Percentiles rank a stretch among this genome's conserved stretches.
phyloP scores from a whole-genome alignment of 2,113 vertebrate genomes.

The Fregata magnificens region DNA sequence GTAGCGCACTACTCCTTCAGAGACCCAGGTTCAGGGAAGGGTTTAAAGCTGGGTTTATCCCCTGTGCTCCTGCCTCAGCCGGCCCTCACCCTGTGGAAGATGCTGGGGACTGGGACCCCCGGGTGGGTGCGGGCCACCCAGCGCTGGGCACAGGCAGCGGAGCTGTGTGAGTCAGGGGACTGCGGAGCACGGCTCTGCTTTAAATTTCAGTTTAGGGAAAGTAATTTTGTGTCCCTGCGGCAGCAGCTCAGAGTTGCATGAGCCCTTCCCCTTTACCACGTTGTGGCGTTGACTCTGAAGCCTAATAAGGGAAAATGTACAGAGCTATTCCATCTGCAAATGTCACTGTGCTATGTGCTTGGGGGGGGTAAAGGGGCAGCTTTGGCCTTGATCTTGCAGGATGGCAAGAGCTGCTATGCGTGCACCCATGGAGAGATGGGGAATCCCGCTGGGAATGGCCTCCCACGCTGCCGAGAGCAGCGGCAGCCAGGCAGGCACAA shows the following conservation, averaged over 20 bases:
- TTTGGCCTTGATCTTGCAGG: not conserved
- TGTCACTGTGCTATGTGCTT: rapidly evolving
- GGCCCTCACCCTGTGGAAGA: rapidly evolving
- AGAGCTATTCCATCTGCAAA: not conserved
- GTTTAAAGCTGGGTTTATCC: not conserved
- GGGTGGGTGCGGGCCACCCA: not conserved
- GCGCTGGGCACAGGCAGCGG: rapidly evolving
- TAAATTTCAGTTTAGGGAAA: not conserved
- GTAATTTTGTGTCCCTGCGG: not conserved
- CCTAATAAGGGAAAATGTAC: not conserved
- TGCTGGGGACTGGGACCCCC: rapidly evolving
- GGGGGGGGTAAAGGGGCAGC: not conserved
- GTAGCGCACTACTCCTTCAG: not conserved
- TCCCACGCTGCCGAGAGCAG: not conserved
- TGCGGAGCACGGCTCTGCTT: rapidly evolving
- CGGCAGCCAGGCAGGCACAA: not conserved
- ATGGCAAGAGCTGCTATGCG: not conserved
- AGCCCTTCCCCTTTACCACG: not conserved
- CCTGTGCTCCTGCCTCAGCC: rapidly evolving
- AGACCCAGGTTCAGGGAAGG: not conserved
- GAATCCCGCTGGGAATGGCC: not conserved
- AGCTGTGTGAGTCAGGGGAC: not conserved
- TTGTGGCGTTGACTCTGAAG: not conserved
- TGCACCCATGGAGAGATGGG: not conserved
- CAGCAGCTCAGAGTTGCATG: rapidly evolving